Evolutionary conservation across 2,797 vertebrate species (phyloP), one percentile per base, ranked within the genome.

Genomic region (Smutsia temminckii): DNA sequence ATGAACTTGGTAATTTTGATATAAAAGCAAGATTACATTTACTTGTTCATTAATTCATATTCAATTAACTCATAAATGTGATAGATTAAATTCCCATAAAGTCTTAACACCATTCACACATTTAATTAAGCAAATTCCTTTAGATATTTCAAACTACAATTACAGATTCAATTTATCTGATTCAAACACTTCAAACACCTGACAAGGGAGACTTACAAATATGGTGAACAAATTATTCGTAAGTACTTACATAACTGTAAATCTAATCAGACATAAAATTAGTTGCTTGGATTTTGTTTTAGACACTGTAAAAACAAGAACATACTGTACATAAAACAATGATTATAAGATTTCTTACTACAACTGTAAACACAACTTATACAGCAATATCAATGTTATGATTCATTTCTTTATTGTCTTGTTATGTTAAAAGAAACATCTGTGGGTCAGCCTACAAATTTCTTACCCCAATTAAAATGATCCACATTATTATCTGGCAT

Each of bases 121-220:
- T 97, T 96, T 96, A 96, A 97, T 97, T 97, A 96, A 96, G 89
- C 89, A 91, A 81, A 95, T 96, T 97, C 95, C 89, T 96, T 96
- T 84, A 94, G 94, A 91, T 94, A 95, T 93, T 96, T 96, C 91
- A 86, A 93, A 97, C 91, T 89, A 96, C 94, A 97, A 97, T 96
- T 94, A 93, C 83, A 88, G 94, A 93, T 94, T 96, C 94, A 96
- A 96, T 96, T 97, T 96, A 94, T 90, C 91, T 71, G 63, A 94
- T 91, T 97, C 93, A 74, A 95, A 96, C 80, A 86, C 94, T 97
- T 95, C 85, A 94, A 96, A 96, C 66, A 94, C 85, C 97, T 96
- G 85, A 97, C 97, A 95, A 96, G 94, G 97, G 95, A 95, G 94
- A 92, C 72, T 95, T 96, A 87, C 34, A 92, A 96, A 83, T 83